Evolutionary conservation across 2,113 vertebrate genomes (phyloP).

Genomic region (Carollia perspicillata): DNA sequence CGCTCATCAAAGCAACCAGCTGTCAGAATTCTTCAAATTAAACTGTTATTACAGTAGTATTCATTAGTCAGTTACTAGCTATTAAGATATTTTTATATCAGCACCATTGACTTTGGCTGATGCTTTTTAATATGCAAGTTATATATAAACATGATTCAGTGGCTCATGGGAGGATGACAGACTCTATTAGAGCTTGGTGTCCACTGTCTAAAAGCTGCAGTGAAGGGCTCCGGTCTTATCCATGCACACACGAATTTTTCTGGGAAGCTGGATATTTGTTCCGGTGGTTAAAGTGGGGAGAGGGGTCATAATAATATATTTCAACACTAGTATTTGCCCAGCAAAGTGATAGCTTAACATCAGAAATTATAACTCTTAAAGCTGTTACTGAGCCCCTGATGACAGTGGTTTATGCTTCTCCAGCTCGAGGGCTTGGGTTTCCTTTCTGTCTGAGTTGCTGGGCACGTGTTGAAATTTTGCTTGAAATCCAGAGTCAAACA

Average conservation of each 20-base stretch:
- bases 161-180: constrained; percentile 60
- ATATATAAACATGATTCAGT: constrained; percentile 82
- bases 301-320: constrained; percentile 67
- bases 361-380: constrained; percentile 66
- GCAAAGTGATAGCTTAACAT: constrained; percentile 54
- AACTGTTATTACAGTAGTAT: constrained; percentile 86
- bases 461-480: constrained; percentile 8
- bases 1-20: constrained; percentile 85
- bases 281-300: constrained; percentile 32
- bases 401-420: constrained; percentile 54
- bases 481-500: constrained; percentile 44
- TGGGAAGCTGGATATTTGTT: constrained; percentile 67
- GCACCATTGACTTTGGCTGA: constrained; percentile 80
- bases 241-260: constrained; percentile 58
- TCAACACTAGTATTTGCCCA: constrained; percentile 59
- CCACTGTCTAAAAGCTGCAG: constrained; percentile 42
- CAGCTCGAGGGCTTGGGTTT: constrained; percentile 45
- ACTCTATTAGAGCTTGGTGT: constrained; percentile 63
- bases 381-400: constrained; percentile 34
- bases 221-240: constrained; percentile 26
- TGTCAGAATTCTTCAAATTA: constrained; percentile 88
- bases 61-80: constrained; percentile 87
- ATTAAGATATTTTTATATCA: constrained; percentile 86
- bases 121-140: constrained; percentile 84
- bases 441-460: background rate